phyloP scores from a whole-genome alignment of 2,113 vertebrate genomes.

The Microcebus murinus region DNA sequence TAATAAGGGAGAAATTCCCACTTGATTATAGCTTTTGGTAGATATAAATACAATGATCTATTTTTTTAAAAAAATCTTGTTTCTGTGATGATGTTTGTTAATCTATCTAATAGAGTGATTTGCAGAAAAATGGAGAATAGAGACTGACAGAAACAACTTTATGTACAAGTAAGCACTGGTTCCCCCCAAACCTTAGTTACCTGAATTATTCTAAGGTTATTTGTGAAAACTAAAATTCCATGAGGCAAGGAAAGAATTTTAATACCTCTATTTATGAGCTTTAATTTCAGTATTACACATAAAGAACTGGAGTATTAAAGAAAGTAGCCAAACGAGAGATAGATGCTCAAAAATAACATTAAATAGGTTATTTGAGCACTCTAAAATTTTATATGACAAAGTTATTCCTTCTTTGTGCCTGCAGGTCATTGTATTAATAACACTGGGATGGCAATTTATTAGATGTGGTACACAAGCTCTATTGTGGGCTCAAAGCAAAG shows the following conservation, averaged over 20 bases:
- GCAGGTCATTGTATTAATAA: not conserved
- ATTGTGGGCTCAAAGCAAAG: not conserved
- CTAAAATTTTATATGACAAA: not conserved
- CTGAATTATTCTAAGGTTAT: constrained; percentile 29
- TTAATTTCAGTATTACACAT: constrained; percentile 5
- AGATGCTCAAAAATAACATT: constrained; percentile 4
- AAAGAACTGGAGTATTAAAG: constrained; percentile 38
- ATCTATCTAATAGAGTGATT: constrained; percentile 25
- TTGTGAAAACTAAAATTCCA: constrained; percentile 47
- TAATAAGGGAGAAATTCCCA: constrained; percentile 50
- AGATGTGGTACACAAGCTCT: not conserved
- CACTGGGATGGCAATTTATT: not conserved
- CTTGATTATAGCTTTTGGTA: constrained; percentile 54
- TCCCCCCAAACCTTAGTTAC: not conserved
- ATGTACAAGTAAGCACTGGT: not conserved
- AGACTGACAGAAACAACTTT: not conserved
- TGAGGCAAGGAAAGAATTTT: constrained; percentile 15
- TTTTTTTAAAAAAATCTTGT: not conserved
- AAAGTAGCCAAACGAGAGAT: constrained; percentile 10
- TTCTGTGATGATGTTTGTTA: constrained; percentile 46
- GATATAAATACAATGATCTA: constrained; percentile 38
- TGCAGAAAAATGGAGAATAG: not conserved
- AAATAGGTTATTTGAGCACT: not conserved
- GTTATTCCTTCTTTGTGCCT: constrained; percentile 4
- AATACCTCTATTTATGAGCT: constrained; percentile 9